These are phyloP conservation scores for Ochropleura plecta DNA, from an alignment of 2,888 invertebrate genomes.

Conservation along the genomic window DNA sequence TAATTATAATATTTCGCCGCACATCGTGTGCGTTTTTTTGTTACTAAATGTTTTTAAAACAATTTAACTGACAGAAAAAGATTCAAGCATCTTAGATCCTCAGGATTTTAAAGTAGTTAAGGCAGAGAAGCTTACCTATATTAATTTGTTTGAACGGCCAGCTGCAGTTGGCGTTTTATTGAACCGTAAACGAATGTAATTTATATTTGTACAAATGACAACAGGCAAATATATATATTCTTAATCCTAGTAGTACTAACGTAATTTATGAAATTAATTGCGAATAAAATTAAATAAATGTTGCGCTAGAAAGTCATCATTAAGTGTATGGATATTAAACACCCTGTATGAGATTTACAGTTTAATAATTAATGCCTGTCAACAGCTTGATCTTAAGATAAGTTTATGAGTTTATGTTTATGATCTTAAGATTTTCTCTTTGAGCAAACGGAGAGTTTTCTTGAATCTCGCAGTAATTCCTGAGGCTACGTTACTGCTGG, in stretches of 20 bases:
- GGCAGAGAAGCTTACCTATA: no score
- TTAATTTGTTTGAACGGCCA: no score
- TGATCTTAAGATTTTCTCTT: conserved; percentile 2
- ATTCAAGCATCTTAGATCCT: background rate
- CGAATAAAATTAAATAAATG: conserved; percentile 17
- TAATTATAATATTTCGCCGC: background rate
- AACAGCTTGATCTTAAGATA: conserved; percentile 29
- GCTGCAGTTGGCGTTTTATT: background rate
- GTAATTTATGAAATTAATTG: conserved; percentile 13
- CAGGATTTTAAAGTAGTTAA: background rate
- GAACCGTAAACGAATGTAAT: background rate
- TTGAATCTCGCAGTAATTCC: conserved; percentile 1
- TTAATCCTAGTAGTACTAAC: conserved; percentile 17
- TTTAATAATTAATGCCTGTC: conserved; percentile 26
- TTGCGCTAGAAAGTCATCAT: background rate
- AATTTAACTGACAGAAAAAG: background rate
- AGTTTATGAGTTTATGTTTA: background rate
- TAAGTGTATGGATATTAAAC: conserved; percentile 3
- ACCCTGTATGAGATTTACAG: conserved; percentile 13
- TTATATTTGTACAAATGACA: background rate
- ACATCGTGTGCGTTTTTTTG: background rate
- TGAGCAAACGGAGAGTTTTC: background rate
- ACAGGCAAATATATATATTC: background rate
- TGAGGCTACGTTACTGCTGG: no score
- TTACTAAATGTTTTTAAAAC: background rate